A percentile compares a stretch with the other conserved stretches of the same genome.
Conservation (phyloP, 2,797 vertebrate species). For the Telmatherina bonti region DNA sequence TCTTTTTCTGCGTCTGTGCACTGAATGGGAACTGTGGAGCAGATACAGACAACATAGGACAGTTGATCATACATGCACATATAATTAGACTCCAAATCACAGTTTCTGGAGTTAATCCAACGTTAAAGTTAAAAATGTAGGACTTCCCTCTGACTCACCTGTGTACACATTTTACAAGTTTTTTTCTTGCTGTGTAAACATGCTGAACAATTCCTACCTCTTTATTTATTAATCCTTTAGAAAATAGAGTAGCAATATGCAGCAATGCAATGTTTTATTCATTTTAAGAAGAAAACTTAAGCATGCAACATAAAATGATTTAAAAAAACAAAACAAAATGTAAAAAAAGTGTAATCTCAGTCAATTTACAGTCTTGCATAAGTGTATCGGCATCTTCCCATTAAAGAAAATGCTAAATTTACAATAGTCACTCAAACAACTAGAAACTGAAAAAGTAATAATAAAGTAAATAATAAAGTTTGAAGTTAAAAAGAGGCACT, state of each 20-base stretch:
- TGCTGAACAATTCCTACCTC: not conserved
- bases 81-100: not conserved
- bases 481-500: no score
- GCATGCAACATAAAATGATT: not conserved
- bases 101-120: not conserved
- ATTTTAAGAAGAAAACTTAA: not conserved
- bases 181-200: not conserved
- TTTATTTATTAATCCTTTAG: not conserved
- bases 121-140: not conserved
- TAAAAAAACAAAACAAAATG: not conserved
- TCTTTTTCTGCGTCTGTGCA: not conserved
- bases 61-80: not conserved
- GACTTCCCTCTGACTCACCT: not conserved
- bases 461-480: no score
- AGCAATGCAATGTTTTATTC: not conserved
- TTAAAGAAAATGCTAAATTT: no score
- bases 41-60: not conserved
- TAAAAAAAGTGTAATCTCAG: not conserved
- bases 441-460: no score
- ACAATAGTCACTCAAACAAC: no score
- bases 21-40: not conserved
- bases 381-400: no score
- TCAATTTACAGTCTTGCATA: not conserved
- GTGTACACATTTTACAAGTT: not conserved
- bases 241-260: not conserved